Conservation (phyloP, 2,797 vertebrate genomes). For the Crenichthys baileyi region DNA sequence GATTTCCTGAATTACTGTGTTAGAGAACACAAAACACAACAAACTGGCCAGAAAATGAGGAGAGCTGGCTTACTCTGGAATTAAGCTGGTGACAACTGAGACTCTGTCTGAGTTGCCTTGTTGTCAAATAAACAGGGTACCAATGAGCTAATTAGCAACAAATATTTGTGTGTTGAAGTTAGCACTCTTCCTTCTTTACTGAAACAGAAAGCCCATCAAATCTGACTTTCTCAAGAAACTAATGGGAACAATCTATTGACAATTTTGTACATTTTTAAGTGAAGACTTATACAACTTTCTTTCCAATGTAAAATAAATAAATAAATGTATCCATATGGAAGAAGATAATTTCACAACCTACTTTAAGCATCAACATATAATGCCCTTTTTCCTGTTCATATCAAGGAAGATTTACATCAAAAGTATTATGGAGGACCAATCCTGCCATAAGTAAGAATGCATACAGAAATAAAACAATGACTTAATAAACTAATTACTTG, state of each 20-base stretch:
- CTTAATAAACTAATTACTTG: no score
- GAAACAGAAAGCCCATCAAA: conserved; percentile 17
- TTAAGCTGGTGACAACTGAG: conserved; percentile 63
- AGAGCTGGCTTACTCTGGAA: conserved; percentile 54
- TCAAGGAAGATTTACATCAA: no score
- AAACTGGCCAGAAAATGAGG: conserved; percentile 65
- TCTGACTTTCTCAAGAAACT: not conserved
- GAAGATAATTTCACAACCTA: not conserved
- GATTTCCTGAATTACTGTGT: not conserved
- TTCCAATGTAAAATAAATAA: no score
- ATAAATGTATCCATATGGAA: not conserved
- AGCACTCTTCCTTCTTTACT: not conserved
- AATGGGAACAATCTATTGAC: not conserved
- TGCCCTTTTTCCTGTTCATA: no score
- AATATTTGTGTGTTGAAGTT: conserved; percentile 33
- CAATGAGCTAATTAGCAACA: conserved; percentile 66
- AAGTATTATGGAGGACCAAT: no score
- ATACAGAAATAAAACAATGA: no score
- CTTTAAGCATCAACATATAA: not conserved
- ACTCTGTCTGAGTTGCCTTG: conserved; percentile 47
- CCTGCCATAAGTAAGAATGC: no score
- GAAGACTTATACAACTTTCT: no score
- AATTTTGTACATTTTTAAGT: not conserved
- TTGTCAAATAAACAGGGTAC: conserved; percentile 58
- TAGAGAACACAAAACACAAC: conserved; percentile 37